Evolutionary conservation across 1,140 invertebrate genomes (phyloP), one percentile per base, ranked within the genome.

Genomic region (Zaprionus nigranus): DNA sequence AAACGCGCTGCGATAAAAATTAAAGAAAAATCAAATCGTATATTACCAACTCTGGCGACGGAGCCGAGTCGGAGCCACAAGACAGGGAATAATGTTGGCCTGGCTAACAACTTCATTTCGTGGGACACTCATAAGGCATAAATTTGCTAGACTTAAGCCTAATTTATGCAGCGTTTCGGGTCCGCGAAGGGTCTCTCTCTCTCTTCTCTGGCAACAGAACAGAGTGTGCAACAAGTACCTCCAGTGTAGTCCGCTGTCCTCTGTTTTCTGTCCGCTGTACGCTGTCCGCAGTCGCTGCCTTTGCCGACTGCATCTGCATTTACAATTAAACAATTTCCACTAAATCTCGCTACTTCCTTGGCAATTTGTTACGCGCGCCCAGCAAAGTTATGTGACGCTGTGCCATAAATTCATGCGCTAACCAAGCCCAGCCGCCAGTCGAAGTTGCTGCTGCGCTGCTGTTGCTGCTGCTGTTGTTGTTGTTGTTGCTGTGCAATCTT

Each of bases 321-420:
- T 88, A 92, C 91, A 92, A 92, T 92, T 92, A 92, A 92, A 92
- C 91, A 92, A 92, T 92, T 92, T 92, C 91, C 91, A 92, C 91
- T 92, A 92, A 92, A 92, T 92, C 90, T 92, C 83, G 86, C 82
- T 90, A 90, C 91, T 92, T 92, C 87, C 91, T 92, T 92, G 80
- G 87, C 91, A 92, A 92, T 92, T 92, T 92, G 91, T 92, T 92
- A 92, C 83, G 88, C 87, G 87, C 82, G 76, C 70, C 86, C 86
- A 84, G 91, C 91, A 92, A 92, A 92, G 88, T 92, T 92, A 92
- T 92, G 91, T 92, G 91, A 92, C 91, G 85, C 86, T 79, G 84
- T 75, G 85, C 87, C 88, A 92, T 92, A 92, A 92, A 92, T 92
- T 90, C 82, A 88, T 81, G 79, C 75, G 56, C 85, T 85, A 88